Evolutionary conservation across 2,888 invertebrate species (phyloP).

Genomic region (Thymelicus lineola): DNA sequence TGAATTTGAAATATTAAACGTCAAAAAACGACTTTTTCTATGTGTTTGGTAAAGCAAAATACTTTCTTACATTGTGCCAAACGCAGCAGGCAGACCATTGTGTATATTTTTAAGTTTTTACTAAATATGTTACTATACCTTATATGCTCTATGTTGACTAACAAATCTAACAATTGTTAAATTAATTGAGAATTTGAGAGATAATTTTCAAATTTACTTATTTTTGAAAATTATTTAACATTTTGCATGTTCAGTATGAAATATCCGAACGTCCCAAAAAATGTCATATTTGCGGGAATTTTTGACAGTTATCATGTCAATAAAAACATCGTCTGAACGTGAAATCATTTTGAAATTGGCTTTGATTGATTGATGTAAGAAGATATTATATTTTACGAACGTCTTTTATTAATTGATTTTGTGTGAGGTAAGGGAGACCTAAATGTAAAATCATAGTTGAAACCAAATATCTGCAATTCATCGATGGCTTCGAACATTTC

Average conservation of each 20-base stretch:
- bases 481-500: conserved; percentile 55
- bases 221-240: background rate
- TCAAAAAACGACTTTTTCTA: too few species aligned
- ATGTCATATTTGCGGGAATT: conserved; percentile 78
- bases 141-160: too few species aligned
- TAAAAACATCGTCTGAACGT: conserved; percentile 71
- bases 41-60: too few species aligned
- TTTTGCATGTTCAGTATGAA: background rate
- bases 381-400: conserved; percentile 34
- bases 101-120: too few species aligned
- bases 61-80: too few species aligned
- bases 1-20: too few species aligned
- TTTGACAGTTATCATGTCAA: conserved; percentile 76
- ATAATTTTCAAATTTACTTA: too few species aligned
- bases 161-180: too few species aligned
- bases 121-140: too few species aligned
- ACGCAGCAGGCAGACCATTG: too few species aligned
- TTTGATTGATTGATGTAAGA: conserved; percentile 67
- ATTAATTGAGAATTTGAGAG: too few species aligned
- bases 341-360: conserved; percentile 56
- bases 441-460: conserved; percentile 42
- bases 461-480: conserved; percentile 48
- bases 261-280: conserved; percentile 37
- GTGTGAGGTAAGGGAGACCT: conserved; percentile 50
- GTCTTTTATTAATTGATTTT: conserved; percentile 42